Evolutionary conservation across 1,140 invertebrate species (phyloP).

Genomic region (Drosophila kurseongensis): DNA sequence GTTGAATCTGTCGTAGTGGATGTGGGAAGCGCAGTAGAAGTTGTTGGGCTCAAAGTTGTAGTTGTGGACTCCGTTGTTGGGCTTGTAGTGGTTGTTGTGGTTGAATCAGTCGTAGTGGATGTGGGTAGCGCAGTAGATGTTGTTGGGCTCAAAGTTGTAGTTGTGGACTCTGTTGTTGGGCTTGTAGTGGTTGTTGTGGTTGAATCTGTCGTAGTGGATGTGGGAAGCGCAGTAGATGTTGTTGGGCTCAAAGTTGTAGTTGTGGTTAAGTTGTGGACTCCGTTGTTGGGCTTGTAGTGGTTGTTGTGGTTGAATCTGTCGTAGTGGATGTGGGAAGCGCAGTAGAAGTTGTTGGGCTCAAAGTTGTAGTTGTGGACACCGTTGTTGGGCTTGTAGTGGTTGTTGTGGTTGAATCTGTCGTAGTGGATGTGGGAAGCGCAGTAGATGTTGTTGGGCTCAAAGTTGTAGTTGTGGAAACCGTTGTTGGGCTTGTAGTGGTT

Average conservation of each 20-base stretch:
- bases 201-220: not conserved
- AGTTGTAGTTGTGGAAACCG: not conserved
- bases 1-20: no score
- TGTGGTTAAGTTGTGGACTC: no score
- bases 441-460: not conserved
- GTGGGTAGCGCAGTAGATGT: not conserved
- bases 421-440: not conserved
- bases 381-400: not conserved
- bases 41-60: no score
- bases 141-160: not conserved
- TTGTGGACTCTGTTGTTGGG: no score
- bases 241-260: not conserved
- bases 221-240: not conserved
- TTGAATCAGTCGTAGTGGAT: not conserved
- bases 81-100: not conserved
- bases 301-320: no score
- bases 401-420: no score
- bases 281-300: no score
- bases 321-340: not conserved
- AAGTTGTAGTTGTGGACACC: not conserved
- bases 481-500: not conserved
- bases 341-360: not conserved
- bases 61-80: no score
- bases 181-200: no score
- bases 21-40: no score